phyloP scores from a whole-genome alignment of 2,113 vertebrate species.

The Puffinus mauretanicus region DNA sequence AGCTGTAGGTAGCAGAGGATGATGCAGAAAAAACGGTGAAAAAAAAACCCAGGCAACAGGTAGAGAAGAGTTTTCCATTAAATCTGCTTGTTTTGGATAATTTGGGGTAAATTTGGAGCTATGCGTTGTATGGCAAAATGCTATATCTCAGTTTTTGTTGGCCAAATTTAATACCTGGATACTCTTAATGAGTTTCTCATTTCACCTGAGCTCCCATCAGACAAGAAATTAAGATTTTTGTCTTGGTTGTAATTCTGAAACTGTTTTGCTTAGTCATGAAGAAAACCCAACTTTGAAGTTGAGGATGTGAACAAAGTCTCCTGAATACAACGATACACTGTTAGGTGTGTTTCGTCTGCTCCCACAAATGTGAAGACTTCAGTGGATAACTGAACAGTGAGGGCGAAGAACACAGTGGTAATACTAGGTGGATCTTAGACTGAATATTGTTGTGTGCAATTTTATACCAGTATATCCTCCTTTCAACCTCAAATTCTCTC shows the following conservation, averaged over 20 bases:
- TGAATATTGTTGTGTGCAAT: not conserved
- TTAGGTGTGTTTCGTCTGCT: not conserved
- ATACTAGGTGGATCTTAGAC: not conserved
- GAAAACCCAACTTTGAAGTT: not conserved
- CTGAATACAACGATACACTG: fast-evolving
- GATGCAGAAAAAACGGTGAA: not conserved
- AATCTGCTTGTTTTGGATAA: not conserved
- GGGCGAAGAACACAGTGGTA: not conserved
- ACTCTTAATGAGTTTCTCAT: not conserved
- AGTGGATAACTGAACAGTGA: not conserved
- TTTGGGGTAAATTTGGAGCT: not conserved
- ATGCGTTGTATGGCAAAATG: fast-evolving
- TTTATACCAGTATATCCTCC: not conserved
- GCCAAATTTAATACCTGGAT: not conserved
- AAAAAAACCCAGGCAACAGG: not conserved
- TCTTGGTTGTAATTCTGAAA: not conserved
- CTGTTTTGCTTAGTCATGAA: not conserved
- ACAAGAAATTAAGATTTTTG: not conserved
- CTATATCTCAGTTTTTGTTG: not conserved
- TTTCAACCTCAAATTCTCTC: not conserved
- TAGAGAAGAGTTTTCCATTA: not conserved
- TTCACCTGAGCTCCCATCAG: not conserved
- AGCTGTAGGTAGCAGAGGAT: not conserved
- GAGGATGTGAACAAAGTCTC: not conserved
- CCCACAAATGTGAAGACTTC: not conserved